Conservation (phyloP, 2,888 invertebrate species). For the Oxystoma pomonae region DNA sequence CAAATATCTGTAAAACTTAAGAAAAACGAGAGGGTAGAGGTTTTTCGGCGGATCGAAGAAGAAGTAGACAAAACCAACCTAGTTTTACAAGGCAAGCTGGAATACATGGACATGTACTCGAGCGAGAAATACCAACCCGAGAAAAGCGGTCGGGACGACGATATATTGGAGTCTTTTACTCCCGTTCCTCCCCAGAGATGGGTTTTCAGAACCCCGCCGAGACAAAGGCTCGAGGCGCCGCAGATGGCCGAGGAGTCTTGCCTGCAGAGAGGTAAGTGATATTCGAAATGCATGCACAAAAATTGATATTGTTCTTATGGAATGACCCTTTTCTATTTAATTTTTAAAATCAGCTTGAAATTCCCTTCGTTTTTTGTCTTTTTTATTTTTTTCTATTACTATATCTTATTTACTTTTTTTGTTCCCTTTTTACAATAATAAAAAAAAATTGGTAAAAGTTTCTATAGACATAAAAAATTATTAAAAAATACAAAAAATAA, state of each 20-base stretch:
- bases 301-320: background rate
- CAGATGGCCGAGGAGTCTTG: conserved; percentile 17
- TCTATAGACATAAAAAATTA: too few relatives aligned
- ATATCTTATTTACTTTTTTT: too few relatives aligned
- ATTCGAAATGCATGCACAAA: conserved; percentile 11
- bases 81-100: conserved; percentile 23
- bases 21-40: conserved; percentile 1
- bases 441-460: too few relatives aligned
- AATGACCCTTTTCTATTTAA: too few relatives aligned
- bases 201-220: conserved; percentile 30
- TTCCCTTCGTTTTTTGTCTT: too few relatives aligned
- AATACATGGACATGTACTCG: conserved; percentile 9
- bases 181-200: conserved; percentile 25
- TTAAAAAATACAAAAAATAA: too few relatives aligned
- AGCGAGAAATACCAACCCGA: conserved; percentile 4
- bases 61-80: conserved; percentile 24
- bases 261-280: conserved; percentile 27
- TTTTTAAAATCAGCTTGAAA: background rate
- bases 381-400: too few relatives aligned
- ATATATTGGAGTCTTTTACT: conserved; percentile 8
- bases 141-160: conserved; percentile 2
- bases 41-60: conserved; percentile 2
- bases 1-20: conserved; percentile 12
- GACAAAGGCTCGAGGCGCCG: conserved; percentile 22
- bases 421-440: too few relatives aligned